These are phyloP conservation scores for Loris lydekkerianus DNA, from an alignment of 2,797 vertebrate genomes.

Conservation along the genomic window DNA sequence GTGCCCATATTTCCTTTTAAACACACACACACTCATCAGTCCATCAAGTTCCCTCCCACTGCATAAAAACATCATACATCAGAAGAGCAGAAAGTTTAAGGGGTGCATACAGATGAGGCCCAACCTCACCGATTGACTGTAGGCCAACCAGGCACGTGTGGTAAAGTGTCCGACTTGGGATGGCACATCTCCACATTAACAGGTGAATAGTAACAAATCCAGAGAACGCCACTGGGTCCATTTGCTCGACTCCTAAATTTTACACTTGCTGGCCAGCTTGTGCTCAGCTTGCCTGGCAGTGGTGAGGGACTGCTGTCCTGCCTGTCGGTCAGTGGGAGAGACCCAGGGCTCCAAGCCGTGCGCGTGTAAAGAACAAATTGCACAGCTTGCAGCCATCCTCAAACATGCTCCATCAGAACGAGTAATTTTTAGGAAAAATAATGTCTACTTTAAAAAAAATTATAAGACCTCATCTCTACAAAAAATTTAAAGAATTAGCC, in stretches of 20 bases:
- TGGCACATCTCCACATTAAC: not conserved
- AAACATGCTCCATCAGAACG: constrained; percentile 15
- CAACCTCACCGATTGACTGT: not conserved
- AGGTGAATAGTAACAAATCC: not conserved
- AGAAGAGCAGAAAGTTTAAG: not conserved
- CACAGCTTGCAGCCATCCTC: not conserved
- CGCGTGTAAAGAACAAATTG: not conserved
- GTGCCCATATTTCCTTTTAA: not conserved
- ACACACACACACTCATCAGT: not conserved
- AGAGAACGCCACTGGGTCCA: not conserved
- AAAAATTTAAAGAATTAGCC: not conserved
- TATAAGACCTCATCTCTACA: not conserved
- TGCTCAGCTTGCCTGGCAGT: not conserved
- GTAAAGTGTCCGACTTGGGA: not conserved
- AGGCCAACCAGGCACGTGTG: not conserved
- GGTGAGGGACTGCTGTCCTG: fast-evolving
- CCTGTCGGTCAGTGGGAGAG: not conserved
- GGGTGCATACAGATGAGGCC: not conserved
- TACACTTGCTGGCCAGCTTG: not conserved
- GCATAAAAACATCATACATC: not conserved
- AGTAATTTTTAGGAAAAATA: not conserved
- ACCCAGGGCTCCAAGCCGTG: not conserved
- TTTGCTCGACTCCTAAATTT: not conserved
- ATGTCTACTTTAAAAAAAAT: constrained; percentile 30
- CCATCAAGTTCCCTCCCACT: not conserved